phyloP scores from a whole-genome alignment of 2,888 invertebrate species.

The Polietes domitor region DNA sequence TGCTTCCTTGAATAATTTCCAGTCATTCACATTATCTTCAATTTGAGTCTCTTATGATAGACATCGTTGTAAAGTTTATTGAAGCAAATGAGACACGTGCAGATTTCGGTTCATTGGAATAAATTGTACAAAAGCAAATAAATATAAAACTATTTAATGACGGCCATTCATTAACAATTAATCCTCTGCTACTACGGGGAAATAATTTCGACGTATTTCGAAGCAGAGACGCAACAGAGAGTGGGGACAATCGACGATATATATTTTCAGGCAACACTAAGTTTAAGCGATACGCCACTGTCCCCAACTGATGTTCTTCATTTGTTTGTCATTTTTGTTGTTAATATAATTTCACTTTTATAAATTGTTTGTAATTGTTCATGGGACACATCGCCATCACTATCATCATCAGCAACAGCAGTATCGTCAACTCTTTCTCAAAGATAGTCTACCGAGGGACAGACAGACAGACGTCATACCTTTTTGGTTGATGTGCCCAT shows the following conservation, averaged over 20 bases:
- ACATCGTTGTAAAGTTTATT: neutral
- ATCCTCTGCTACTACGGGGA: constrained; percentile 41
- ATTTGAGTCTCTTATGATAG: neutral
- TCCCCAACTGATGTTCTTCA: constrained; percentile 16
- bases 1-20: too few species aligned
- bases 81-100: constrained; percentile 14
- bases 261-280: neutral
- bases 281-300: neutral
- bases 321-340: constrained; percentile 33
- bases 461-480: constrained; percentile 54
- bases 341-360: constrained; percentile 46
- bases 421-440: constrained; percentile 14
- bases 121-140: constrained; percentile 39
- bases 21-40: too few species aligned
- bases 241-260: neutral
- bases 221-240: neutral
- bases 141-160: constrained; percentile 56
- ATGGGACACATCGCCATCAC: constrained; percentile 46
- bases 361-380: constrained; percentile 63
- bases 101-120: constrained; percentile 42
- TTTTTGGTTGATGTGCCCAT: constrained; percentile 19
- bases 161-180: constrained; percentile 63
- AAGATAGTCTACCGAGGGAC: constrained; percentile 8
- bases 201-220: neutral
- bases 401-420: constrained; percentile 35